phyloP scores from a whole-genome alignment of 2,888 invertebrate genomes.

The Sminthurinus aureus region DNA sequence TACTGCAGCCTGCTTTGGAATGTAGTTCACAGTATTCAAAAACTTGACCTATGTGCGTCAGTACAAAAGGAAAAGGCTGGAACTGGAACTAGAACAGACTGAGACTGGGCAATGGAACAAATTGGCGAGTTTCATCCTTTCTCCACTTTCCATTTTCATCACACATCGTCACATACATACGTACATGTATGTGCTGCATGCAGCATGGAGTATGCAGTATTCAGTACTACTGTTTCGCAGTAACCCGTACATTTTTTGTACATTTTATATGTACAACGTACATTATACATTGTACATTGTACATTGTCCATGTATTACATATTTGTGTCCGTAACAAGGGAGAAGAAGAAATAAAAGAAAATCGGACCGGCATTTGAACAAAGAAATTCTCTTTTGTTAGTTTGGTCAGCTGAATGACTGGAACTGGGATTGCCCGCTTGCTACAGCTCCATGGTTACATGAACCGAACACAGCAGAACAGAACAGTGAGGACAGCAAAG shows the following conservation, averaged over 20 bases:
- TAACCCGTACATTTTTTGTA: background rate
- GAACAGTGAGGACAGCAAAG: background rate
- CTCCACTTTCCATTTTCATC: too few relatives aligned
- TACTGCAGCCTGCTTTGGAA: too few relatives aligned
- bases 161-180: too few relatives aligned
- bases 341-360: background rate
- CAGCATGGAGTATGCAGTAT: background rate
- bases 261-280: background rate
- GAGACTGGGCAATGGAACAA: too few relatives aligned
- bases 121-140: too few relatives aligned
- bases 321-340: background rate
- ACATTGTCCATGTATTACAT: background rate
- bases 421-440: too few relatives aligned
- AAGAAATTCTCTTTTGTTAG: conserved; percentile 19
- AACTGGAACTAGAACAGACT: too few relatives aligned
- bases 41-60: too few relatives aligned
- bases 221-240: background rate
- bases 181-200: background rate
- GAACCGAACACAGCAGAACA: background rate
- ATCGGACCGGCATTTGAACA: conserved; percentile 2
- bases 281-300: background rate
- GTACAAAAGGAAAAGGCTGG: too few relatives aligned
- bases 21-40: too few relatives aligned
- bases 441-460: background rate
- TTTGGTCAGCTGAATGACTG: background rate